phyloP scores from a whole-genome alignment of 2,113 vertebrate genomes.

The Melanerpes formicivorus region DNA sequence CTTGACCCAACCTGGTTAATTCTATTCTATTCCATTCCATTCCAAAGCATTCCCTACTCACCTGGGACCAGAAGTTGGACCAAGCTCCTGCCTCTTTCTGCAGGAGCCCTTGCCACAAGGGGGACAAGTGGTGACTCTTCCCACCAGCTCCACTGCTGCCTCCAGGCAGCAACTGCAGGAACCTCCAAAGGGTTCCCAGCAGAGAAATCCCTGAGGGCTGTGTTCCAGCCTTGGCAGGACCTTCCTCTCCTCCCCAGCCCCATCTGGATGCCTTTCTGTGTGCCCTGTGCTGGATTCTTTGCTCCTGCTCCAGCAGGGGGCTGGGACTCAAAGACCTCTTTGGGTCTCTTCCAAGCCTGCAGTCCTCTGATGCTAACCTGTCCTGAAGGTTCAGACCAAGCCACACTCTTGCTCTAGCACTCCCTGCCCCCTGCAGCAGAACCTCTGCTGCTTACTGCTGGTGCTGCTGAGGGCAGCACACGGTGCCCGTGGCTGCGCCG shows the following conservation, averaged over 20 bases:
- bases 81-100: not conserved
- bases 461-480: not conserved
- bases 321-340: too few relatives aligned
- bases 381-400: not conserved
- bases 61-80: not conserved
- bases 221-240: not conserved
- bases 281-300: too few relatives aligned
- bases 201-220: not conserved
- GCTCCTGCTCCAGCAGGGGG: not conserved
- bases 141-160: not conserved
- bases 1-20: too few relatives aligned
- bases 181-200: not conserved
- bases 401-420: not conserved
- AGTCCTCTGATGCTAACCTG: too few relatives aligned
- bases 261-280: too few relatives aligned
- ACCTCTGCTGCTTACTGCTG: accelerated
- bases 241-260: not conserved
- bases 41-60: not conserved
- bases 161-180: not conserved
- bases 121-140: not conserved
- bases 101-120: not conserved
- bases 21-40: too few relatives aligned
- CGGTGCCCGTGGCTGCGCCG: not conserved
- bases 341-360: too few relatives aligned
- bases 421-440: not conserved